Conservation (phyloP, 53 echinoderm and acorn worm species). For the Astropecten irregularis region DNA sequence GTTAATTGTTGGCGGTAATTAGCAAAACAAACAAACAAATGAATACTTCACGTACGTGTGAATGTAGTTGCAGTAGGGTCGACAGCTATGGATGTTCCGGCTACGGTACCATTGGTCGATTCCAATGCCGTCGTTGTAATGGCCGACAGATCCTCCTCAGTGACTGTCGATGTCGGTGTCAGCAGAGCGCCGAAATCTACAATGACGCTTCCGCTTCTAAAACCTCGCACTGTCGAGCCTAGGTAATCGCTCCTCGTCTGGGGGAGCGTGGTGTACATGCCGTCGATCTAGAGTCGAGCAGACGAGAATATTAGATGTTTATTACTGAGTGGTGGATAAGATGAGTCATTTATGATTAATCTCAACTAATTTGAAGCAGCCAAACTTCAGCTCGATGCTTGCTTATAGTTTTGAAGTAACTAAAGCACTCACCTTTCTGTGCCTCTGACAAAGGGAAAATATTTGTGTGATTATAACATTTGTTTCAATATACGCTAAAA, state of each 20-base stretch:
- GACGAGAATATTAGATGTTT: no score
- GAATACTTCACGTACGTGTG: background rate
- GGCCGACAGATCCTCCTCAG: background rate
- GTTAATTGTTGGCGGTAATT: no score
- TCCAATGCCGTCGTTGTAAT: background rate
- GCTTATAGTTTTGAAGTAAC: no score
- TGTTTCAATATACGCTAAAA: no score
- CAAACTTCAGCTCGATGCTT: no score
- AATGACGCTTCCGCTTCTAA: constrained; percentile 23
- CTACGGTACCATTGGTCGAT: background rate
- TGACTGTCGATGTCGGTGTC: background rate
- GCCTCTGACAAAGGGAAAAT: no score
- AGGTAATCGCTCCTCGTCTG: background rate
- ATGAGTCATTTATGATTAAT: no score
- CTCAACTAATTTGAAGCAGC: no score
- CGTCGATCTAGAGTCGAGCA: background rate
- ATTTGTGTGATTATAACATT: no score
- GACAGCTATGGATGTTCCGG: background rate
- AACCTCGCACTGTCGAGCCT: constrained; percentile 18
- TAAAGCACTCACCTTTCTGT: no score
- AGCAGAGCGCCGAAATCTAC: constrained; percentile 5
- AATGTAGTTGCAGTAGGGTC: constrained; percentile 4
- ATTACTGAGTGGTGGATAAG: no score
- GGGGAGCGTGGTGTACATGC: background rate
- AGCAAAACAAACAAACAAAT: no score